A percentile compares a stretch with the other conserved stretches of the same genome.
phyloP scores from a whole-genome alignment of 2,888 invertebrate genomes.

The Amphimallon solstitiale region DNA sequence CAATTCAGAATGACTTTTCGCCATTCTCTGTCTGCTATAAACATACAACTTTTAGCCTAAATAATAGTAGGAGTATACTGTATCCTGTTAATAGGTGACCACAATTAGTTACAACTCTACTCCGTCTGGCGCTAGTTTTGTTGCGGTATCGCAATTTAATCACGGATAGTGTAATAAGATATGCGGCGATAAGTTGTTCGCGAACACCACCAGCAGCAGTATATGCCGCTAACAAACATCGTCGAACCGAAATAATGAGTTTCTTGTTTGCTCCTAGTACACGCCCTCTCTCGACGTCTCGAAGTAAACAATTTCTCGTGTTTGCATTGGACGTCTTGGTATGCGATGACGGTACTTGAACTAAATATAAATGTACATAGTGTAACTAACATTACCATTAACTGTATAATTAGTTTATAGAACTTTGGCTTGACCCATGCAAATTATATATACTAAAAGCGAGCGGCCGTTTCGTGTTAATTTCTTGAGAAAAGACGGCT shows the following conservation, averaged over 20 bases:
- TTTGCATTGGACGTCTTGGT: slow-evolving; percentile 25
- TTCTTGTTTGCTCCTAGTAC: slow-evolving; percentile 26
- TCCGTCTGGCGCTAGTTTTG: slow-evolving; percentile 1
- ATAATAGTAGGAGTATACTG: background rate
- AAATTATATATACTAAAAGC: too few species aligned
- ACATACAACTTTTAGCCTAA: background rate
- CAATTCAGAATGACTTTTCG: background rate
- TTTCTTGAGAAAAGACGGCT: too few species aligned
- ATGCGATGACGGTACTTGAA: background rate
- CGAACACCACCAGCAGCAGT: slow-evolving; percentile 8
- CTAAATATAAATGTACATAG: background rate
- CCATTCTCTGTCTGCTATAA: background rate
- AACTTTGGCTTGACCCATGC: background rate
- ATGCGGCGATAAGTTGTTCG: slow-evolving; percentile 26
- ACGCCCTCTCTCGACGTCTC: slow-evolving; percentile 8
- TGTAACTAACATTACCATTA: slow-evolving; percentile 10
- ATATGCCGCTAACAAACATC: slow-evolving; percentile 17
- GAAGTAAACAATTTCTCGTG: slow-evolving; percentile 26
- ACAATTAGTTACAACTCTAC: slow-evolving; percentile 5
- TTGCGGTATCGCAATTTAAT: slow-evolving; percentile 32
- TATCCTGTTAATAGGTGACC: background rate
- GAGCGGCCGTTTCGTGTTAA: too few species aligned
- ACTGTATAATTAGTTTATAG: background rate
- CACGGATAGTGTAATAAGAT: slow-evolving; percentile 31
- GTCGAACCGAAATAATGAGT: slow-evolving; percentile 27